Conservation (phyloP, 2,113 vertebrate species). For the Noctilio leporinus region DNA sequence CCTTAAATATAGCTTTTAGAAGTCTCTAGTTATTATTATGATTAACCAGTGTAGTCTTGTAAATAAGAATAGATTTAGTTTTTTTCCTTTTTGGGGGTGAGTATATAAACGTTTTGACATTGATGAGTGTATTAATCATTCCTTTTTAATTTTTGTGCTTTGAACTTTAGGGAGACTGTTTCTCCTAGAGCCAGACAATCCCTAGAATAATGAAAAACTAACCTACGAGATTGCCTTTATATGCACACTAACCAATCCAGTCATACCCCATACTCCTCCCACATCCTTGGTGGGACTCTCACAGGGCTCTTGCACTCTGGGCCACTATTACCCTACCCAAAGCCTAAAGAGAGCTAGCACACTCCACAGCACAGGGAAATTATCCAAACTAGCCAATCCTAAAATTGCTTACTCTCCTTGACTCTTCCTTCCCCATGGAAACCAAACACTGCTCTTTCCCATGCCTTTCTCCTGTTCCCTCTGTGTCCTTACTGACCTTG, state of each 20-base stretch:
- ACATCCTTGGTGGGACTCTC: background rate
- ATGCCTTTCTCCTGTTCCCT: background rate
- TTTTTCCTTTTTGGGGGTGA: background rate
- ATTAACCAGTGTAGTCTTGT: background rate
- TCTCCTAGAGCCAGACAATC: background rate
- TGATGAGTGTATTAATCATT: background rate
- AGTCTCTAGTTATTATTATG: background rate
- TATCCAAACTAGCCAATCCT: background rate
- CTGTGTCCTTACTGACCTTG: background rate
- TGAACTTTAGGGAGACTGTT: background rate
- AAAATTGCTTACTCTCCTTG: background rate
- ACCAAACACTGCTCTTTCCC: background rate
- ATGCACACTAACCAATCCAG: background rate
- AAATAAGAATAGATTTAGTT: background rate
- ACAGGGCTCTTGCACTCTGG: background rate
- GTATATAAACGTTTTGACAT: background rate
- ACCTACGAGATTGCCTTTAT: background rate
- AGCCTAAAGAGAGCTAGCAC: fast-evolving
- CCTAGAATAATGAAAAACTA: background rate
- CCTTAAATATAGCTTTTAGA: background rate
- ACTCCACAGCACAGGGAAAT: background rate
- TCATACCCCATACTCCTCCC: background rate
- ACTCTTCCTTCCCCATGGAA: background rate
- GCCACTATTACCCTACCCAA: background rate
- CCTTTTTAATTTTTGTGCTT: background rate